Conservation (phyloP, 2,888 invertebrate genomes). For the Cacoxenus indagator region DNA sequence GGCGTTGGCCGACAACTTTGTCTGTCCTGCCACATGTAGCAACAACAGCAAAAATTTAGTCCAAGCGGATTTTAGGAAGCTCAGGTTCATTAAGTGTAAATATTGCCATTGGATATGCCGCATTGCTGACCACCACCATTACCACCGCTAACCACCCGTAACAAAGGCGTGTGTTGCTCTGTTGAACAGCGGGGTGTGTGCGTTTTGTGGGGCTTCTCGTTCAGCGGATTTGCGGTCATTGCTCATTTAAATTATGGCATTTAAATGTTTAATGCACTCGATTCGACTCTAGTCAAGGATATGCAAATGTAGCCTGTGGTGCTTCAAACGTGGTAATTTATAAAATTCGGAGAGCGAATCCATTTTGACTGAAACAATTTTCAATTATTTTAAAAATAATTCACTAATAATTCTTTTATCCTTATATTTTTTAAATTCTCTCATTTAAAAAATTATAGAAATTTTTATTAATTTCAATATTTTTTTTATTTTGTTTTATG, state of each 20-base stretch:
- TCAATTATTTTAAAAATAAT: constrained; percentile 19
- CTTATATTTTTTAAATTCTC: too few relatives aligned
- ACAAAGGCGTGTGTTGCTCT: neutral
- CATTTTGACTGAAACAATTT: neutral
- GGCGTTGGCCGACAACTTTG: too few relatives aligned
- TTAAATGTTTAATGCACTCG: constrained; percentile 16
- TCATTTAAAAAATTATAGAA: too few relatives aligned
- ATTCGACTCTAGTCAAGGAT: constrained; percentile 38
- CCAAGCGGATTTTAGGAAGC: constrained; percentile 20
- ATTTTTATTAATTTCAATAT: too few relatives aligned
- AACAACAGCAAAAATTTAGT: constrained; percentile 3
- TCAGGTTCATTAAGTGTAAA: constrained; percentile 21
- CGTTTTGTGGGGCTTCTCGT: constrained; percentile 1
- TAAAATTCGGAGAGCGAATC: constrained; percentile 35
- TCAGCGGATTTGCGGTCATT: constrained; percentile 15
- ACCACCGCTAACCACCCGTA: neutral
- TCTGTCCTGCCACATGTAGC: neutral
- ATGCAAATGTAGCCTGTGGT: constrained; percentile 17
- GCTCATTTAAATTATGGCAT: constrained; percentile 16
- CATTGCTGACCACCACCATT: neutral
- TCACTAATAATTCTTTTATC: too few relatives aligned
- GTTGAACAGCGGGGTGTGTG: neutral
- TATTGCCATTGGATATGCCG: constrained; percentile 12
- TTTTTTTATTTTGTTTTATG: neutral
- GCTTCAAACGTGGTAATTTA: constrained; percentile 9